Evolutionary conservation across 2,113 vertebrate genomes (phyloP), one percentile per base, ranked within the genome.

Genomic region (Theropithecus gelada): DNA sequence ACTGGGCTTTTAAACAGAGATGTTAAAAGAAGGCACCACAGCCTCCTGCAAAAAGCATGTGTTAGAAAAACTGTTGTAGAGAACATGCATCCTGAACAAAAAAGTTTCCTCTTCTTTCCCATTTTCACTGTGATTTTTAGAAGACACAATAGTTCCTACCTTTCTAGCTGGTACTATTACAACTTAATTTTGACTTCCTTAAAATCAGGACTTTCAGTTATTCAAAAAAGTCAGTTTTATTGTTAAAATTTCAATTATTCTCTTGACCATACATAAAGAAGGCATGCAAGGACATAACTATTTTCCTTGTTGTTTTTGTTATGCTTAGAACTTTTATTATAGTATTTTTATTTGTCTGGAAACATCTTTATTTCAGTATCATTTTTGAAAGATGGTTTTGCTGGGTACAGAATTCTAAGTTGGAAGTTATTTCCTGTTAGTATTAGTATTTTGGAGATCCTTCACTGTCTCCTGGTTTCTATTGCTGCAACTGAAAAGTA

Each of bases 341-440:
- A 92, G 20, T 14, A 78, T 48, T 80, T 75, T 91, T 80, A 52
- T 32, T 78, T 78, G 50, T 89, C 32, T 93, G 22, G 70, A 90
- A 90, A 70, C 30, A 90, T 82, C 43, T 55, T 95, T 83, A 92
- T 30, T 85, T 73, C 23, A n/a, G 48, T 83, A 40, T 50, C 14
- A 73, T 80, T 94, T 95, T 91, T 93, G 35, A 94, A 93, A 92
- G 17, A 50, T 32, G 76, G 61, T 73, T 95, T 84, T 85, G 61
- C 48, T 68, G 81, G 43, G 59, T 78, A 50, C 25, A 64, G 0
- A 25, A 45, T 88, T 78, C 70, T 43, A 93, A 55, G 38, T 68
- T 87, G 66, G 72, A 87, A 38, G 17, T 20, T 87, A 70, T 25
- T 59, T 87, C 92, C 57, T 83, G 12, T 13, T 64, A 64, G 27